Conservation (phyloP, 2,113 vertebrate genomes). For the Mohoua ochrocephala region DNA sequence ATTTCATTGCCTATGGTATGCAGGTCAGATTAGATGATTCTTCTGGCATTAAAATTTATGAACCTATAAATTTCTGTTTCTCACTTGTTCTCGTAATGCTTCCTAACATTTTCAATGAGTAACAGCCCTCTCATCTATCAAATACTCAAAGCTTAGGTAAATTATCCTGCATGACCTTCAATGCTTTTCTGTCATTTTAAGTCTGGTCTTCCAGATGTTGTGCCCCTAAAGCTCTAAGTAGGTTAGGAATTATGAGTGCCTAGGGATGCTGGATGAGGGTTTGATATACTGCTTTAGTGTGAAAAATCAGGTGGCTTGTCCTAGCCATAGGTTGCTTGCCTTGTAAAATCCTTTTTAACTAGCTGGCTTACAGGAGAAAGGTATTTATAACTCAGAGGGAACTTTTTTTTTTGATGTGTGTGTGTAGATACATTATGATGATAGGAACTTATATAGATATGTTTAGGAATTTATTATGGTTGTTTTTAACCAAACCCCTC, state of each 20-base stretch:
- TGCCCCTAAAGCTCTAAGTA: background rate
- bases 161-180: slow-evolving; percentile 39
- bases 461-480: background rate
- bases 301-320: background rate
- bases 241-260: background rate
- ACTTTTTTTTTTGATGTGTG: background rate
- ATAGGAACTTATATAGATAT: background rate
- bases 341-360: background rate
- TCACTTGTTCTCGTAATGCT: background rate
- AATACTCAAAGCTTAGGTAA: slow-evolving; percentile 3
- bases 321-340: background rate
- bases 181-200: background rate
- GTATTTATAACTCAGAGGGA: background rate
- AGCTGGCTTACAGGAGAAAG: background rate
- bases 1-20: background rate
- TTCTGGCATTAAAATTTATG: slow-evolving; percentile 23
- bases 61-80: slow-evolving; percentile 25
- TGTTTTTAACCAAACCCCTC: background rate
- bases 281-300: background rate
- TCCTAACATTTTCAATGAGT: background rate
- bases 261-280: background rate
- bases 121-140: background rate
- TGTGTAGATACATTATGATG: background rate
- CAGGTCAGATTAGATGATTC: background rate
- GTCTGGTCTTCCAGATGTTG: background rate